Percentiles rank a stretch among this genome's conserved stretches.
Conservation (phyloP, 2,797 vertebrate genomes). For the Mionectes olivaceus region DNA sequence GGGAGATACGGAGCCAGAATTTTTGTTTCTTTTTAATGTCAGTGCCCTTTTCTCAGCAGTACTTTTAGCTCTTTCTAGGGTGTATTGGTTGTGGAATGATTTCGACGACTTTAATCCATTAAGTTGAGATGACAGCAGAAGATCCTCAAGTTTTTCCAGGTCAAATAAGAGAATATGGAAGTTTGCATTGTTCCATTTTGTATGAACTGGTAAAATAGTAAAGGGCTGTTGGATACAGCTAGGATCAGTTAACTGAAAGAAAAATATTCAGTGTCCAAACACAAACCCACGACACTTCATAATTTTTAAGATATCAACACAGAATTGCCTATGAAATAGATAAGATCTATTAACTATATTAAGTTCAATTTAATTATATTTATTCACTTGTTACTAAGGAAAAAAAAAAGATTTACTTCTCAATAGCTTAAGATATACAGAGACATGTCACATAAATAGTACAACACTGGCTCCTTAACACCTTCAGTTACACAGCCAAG, state of each 20-base stretch:
- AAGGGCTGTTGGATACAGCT: slow-evolving; percentile 63
- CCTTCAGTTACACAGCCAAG: background rate
- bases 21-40: slow-evolving; percentile 74
- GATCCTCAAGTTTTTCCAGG: slow-evolving; percentile 75
- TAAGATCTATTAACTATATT: background rate
- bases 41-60: slow-evolving; percentile 71
- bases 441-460: background rate
- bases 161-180: slow-evolving; percentile 82
- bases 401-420: background rate
- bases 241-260: slow-evolving; percentile 48
- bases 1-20: slow-evolving; percentile 12
- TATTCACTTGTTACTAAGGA: background rate
- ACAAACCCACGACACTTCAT: background rate
- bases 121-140: slow-evolving; percentile 56
- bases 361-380: background rate
- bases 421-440: background rate
- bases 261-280: background rate
- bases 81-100: slow-evolving; percentile 64
- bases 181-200: slow-evolving; percentile 59
- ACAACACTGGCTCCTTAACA: background rate
- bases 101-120: slow-evolving; percentile 50
- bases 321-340: background rate
- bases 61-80: slow-evolving; percentile 72
- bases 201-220: slow-evolving; percentile 74
- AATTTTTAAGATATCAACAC: background rate